These are phyloP conservation scores for Brachyptera risi DNA, from an alignment of 2,888 invertebrate genomes.

Conservation along the genomic window DNA sequence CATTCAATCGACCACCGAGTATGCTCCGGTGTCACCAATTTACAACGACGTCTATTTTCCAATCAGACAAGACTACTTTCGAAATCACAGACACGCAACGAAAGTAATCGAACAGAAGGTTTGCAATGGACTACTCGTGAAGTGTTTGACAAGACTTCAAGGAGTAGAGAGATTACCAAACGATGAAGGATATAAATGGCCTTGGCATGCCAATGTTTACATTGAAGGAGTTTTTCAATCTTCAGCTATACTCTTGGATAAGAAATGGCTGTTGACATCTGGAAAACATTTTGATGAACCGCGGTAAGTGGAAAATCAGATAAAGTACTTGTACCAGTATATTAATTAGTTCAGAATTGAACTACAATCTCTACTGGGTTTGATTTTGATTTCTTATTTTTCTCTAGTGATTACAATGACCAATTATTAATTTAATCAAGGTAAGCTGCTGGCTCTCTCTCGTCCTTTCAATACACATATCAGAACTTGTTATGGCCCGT, in stretches of 20 bases:
- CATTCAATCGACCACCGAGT: background rate
- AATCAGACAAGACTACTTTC: background rate
- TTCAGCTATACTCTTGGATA: constrained; percentile 62
- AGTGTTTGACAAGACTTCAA: constrained; percentile 45
- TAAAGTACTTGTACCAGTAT: too few species aligned
- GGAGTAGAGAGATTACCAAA: constrained; percentile 33
- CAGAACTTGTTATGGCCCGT: too few species aligned
- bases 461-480: too few species aligned
- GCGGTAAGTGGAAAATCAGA: too few species aligned
- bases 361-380: too few species aligned
- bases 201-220: constrained; percentile 72
- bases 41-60: background rate
- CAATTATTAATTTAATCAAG: background rate
- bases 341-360: too few species aligned
- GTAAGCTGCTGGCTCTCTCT: too few species aligned
- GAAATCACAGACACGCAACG: background rate
- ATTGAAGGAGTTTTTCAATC: constrained; percentile 66
- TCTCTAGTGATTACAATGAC: background rate
- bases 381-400: background rate
- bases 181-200: constrained; percentile 51
- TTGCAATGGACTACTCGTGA: constrained; percentile 54
- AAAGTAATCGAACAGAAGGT: constrained; percentile 38
- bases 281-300: constrained; percentile 48
- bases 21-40: background rate
- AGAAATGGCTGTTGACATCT: constrained; percentile 60